A percentile compares a stretch with the other conserved stretches of the same genome.
Conservation (phyloP, 1,140 invertebrate species). For the Lasioglossum baleicum region DNA sequence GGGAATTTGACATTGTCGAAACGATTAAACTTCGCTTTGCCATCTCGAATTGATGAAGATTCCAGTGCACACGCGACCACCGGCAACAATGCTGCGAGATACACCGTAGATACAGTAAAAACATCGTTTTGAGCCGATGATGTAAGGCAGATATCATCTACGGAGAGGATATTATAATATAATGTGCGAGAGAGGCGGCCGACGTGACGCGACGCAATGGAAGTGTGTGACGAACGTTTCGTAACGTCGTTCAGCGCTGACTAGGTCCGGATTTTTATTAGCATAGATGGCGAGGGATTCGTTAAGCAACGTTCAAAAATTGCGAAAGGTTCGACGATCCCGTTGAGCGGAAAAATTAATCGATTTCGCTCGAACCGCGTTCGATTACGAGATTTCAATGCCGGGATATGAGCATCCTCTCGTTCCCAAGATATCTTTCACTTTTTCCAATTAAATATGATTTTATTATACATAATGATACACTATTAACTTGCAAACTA, state of each 20-base stretch:
- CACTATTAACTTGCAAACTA: too few relatives aligned
- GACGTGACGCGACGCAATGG: not conserved
- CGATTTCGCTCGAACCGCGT: not conserved
- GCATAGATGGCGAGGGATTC: constrained; percentile 7
- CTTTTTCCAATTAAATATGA: too few relatives aligned
- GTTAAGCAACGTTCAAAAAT: constrained; percentile 3
- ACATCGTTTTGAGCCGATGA: constrained; percentile 20
- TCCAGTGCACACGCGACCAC: not conserved
- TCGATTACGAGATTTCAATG: not conserved
- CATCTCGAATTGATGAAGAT: not conserved
- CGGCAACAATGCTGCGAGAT: not conserved
- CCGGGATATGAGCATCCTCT: too few relatives aligned
- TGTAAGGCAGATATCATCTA: constrained; percentile 49
- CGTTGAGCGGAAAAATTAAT: not conserved
- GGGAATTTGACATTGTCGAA: too few relatives aligned
- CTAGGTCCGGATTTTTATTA: constrained; percentile 19
- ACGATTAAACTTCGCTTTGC: too few relatives aligned
- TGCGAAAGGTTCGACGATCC: constrained; percentile 5
- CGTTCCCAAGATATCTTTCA: too few relatives aligned
- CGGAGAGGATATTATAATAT: constrained; percentile 45
- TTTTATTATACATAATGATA: too few relatives aligned
- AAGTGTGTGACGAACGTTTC: not conserved
- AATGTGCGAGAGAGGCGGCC: not conserved
- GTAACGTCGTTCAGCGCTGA: constrained; percentile 22
- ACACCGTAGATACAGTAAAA: constrained; percentile 18